Base-by-base conservation (phyloP, 2,113 vertebrate genomes). In the Burhinus oedicnemus region DNA sequence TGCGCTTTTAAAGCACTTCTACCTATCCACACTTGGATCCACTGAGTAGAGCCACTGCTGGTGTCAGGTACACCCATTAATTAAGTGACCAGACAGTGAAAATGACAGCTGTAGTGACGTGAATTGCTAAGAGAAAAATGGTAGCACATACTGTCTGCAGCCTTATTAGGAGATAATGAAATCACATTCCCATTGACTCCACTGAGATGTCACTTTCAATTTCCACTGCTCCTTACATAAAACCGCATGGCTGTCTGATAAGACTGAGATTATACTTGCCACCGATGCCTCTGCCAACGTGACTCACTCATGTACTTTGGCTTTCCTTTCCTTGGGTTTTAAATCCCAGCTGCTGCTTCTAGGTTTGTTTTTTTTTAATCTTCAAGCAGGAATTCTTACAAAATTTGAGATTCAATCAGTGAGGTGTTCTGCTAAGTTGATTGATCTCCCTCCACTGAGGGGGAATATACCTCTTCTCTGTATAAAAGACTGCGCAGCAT, bases 61-160 rank as follows among this genome's bases (percentile, higher is more conserved):
- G 84, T 96, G 90, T 94, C 81, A 88, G 87, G 40, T 71, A 64
- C 68, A 38, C 4, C 38, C 90, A 88, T 91, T 68, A 86, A 94
- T 95, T 97, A 93, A 94, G 87, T 68, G 55, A 62, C 70, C 65
- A 95, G 87, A 78, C 70, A 74, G 92, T 69, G 82, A 92, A 95
- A 95, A 74, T 89, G 90, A 94, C 95, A 87, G 93, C 82, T 93
- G 34, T 69, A 83, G 87, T 97, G 91, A 97, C 77, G 80, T 90
- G 86, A 96, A 95, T 95, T 89, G 66, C 91, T 92, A 75, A 87
- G 76, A 94, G 80, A 96, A 94, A 95, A 95, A 97, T 80, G 91
- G 74, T 68, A 94, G 87, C 78, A 23, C 86, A 58, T 91, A 58
- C 71, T 94, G 87, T 95, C 87, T 97, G 93, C 94, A 94, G 78